Evolutionary conservation across 2,113 vertebrate genomes (phyloP), one percentile per base, ranked within the genome.

Genomic region (Pao palembangensis): DNA sequence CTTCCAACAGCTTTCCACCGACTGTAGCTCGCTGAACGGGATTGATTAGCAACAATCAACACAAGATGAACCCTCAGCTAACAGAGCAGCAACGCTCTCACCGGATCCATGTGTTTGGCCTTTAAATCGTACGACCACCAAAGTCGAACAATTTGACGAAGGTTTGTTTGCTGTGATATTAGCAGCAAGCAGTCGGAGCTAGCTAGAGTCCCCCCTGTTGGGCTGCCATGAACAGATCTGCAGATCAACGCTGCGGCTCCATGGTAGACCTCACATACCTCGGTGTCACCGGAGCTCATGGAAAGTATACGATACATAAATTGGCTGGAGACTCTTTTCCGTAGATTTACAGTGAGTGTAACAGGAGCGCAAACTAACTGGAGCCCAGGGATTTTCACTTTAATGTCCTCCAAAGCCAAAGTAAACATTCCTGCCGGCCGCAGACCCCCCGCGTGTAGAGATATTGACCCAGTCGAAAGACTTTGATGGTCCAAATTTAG

Each of bases 321-420:
- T 21, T 71, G 69, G 73, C 69, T 69, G 0, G 18, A 72, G 71
- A 73, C 63, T 58, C 31, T 74, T 73, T 79, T 77, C 75, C 55
- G 6, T 2, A 17, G 70, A 77, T 25, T 13, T 12, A 57, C 61
- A 70, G 67, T 19, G 43, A 81, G 61, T 47, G 75, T 59, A 84
- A 82, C 68, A 65, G 66, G 50, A 73, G 69, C 76, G 63, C 71
- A 76, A 82, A 77, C 66, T 55, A 63, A 77, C 66, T 74, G 68
- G 62, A 70, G 75, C 73, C 43, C 34, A 19, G 75, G 79, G 70
- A 79, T 69, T 79, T 79, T 79, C 74, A 75, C 79, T 84, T 82
- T 77, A 57, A 80, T 61, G 79, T 82, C 75, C 47, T 50, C 17
- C 0, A 14, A 62, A 78, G 68, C 41, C 60, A 71, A 80, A 84